Base-by-base conservation (phyloP, 2,113 vertebrate species). In the Macroglossus sobrinus region DNA sequence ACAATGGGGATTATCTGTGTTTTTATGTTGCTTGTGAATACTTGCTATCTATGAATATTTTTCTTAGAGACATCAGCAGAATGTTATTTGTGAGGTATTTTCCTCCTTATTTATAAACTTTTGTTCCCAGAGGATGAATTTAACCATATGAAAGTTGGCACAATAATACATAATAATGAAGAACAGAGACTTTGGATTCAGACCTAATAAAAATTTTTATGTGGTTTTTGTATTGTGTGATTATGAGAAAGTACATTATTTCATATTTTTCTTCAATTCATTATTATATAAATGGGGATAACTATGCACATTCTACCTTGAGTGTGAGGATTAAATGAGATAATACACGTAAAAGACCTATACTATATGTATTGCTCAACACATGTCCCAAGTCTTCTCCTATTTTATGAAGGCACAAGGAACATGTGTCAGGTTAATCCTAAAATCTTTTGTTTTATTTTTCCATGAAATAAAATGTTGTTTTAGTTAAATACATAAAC, bases 351-450 rank as follows among this genome's bases (percentile, higher is more conserved):
- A 21, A 28, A 19, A 7, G 33, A 50, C 9, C 35, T 45, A 3
- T 45, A 61, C 7, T 33, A 35, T 33, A 43, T 47, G 13, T 22
- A 6, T 47, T n/a, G 2, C 13, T 92, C 24, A 84, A 45, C n/a
- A 43, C 33, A 35, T 15, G 19, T 3, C 24, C 3, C 6, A 4
- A 15, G 4, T 55, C 15, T 61, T 30, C 5, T 1, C 4, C 13
- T 59, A 5, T 61, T 16, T 21, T 1, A 26, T 64, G 30, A 66
- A 74, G 22, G 22, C 8, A 61, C 35, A 63, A 53, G 35, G 5
- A 47, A 38, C 50, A 50, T 53, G 5, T 66, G 13, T 28, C 40
- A 55, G 7, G 2, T 26, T 24, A 78, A 75, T 40, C 2, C 40
- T 45, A 63, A 92, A 35, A 75, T 55, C 2, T 50, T 80, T 81